Evolutionary conservation across 2,113 vertebrate genomes (phyloP), one percentile per base, ranked within the genome.

Genomic region (Taurulus bubalis): DNA sequence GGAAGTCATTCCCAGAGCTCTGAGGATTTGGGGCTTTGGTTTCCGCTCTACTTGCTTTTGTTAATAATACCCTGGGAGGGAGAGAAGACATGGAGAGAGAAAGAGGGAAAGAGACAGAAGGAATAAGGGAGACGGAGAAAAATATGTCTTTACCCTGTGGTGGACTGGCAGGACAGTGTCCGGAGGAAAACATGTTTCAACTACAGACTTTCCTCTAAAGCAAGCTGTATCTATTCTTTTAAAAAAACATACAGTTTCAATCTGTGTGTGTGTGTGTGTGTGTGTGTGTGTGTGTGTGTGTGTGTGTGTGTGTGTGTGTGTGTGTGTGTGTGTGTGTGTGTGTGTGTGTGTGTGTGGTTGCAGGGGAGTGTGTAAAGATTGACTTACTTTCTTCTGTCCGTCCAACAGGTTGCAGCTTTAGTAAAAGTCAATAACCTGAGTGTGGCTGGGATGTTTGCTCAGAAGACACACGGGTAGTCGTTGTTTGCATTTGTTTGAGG

Each of bases 1-100:
- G 96, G 96, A 98, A 97, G 95, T 97, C 96, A 98, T 98, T 98
- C 96, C 97, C 93, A 91, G 96, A 96, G 95, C 96, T 97, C 96
- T 90, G 94, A 97, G 96, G 94, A 93, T 94, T 94, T 94, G 92
- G 87, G 82, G 86, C 84, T 93, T 94, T 93, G 90, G 95, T 97
- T 97, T 96, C 96, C 95, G 83, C 95, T 96, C 96, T 95, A 95
- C 97, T 96, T 96, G 95, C 94, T 96, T 94, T 96, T 95, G 97
- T 97, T 98, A 97, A 98, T 97, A 96, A 97, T 97, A 96, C 97
- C 95, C 96, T 96, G 96, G 93, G 92, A 92, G 92, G 90, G 87
- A 89, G 85, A 83, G 83, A 79, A 87, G 86, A 90, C 87, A 96
- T 96, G 93, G 95, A 94, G 95, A 91, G 89, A 90, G 82, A 82